Percentiles rank a stretch among this genome's conserved stretches.
Evolutionary conservation across 1,140 invertebrate species (phyloP).

Genomic region (Zophobas morio): DNA sequence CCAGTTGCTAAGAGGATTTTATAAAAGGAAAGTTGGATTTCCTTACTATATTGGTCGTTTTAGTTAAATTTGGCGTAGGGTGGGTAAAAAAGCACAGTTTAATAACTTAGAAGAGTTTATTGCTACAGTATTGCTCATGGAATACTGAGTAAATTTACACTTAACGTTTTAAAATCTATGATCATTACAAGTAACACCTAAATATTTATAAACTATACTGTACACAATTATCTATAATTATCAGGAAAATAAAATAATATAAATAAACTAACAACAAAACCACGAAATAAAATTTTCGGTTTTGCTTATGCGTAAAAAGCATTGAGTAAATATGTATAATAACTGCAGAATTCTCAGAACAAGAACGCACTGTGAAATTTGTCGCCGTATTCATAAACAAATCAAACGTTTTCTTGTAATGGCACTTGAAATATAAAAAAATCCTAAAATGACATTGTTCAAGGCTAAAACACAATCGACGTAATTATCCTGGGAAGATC

Average conservation of each 20-base stretch:
- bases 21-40: too few species aligned
- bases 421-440: conserved; percentile 31
- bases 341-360: conserved; percentile 27
- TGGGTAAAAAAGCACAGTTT: conserved; percentile 19
- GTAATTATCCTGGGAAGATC: conserved; percentile 12
- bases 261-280: conserved; percentile 50
- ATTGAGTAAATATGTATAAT: conserved; percentile 44
- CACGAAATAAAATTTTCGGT: conserved; percentile 21
- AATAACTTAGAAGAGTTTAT: conserved; percentile 55
- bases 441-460: conserved; percentile 31
- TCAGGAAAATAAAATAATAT: conserved; percentile 56
- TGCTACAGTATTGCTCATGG: conserved; percentile 53
- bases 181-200: conserved; percentile 34
- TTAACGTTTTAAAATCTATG: conserved; percentile 31
- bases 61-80: neutral
- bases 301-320: conserved; percentile 37
- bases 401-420: conserved; percentile 30
- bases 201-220: conserved; percentile 47
- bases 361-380: conserved; percentile 24
- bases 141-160: conserved; percentile 55
- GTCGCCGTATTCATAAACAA: conserved; percentile 33
- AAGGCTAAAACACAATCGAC: conserved; percentile 24
- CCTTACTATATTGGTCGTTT: too few species aligned
- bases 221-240: conserved; percentile 54
- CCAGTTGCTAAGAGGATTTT: too few species aligned